phyloP scores from a whole-genome alignment of 2,888 invertebrate genomes.

The Chouioia cunea region DNA sequence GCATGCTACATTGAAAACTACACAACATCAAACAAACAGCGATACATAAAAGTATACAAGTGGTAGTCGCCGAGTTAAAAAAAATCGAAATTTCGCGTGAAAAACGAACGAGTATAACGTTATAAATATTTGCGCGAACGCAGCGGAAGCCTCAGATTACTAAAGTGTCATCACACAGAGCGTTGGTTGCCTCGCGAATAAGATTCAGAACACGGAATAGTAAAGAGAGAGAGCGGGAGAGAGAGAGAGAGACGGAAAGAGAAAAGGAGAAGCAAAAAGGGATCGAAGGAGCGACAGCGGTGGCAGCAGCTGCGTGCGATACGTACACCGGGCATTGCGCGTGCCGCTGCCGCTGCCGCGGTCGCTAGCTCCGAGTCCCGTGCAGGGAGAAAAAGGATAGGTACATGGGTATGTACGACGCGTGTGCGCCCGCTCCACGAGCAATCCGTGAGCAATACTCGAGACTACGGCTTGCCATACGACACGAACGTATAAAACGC shows the following conservation, averaged over 20 bases:
- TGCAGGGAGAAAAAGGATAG: not conserved
- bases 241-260: constrained; percentile 27
- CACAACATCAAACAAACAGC: no score
- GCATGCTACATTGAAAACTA: no score
- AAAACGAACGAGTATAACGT: not conserved
- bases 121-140: not conserved
- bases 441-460: no score
- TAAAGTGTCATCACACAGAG: constrained; percentile 65
- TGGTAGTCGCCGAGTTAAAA: not conserved
- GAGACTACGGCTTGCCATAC: no score
- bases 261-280: not conserved
- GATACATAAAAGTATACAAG: no score
- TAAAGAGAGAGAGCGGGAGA: constrained; percentile 10
- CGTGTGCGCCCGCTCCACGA: no score
- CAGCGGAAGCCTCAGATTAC: constrained; percentile 67
- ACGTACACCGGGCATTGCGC: constrained; percentile 45
- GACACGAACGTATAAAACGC: no score
- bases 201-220: not conserved
- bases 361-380: not conserved
- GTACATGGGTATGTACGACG: no score
- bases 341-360: not conserved
- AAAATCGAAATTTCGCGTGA: not conserved
- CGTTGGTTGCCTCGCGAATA: not conserved
- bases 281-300: not conserved
- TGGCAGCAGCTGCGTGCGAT: constrained; percentile 12